Percentiles rank a stretch among this genome's conserved stretches.
Evolutionary conservation across 2,113 vertebrate species (phyloP).

Genomic region (Rutilus rutilus): DNA sequence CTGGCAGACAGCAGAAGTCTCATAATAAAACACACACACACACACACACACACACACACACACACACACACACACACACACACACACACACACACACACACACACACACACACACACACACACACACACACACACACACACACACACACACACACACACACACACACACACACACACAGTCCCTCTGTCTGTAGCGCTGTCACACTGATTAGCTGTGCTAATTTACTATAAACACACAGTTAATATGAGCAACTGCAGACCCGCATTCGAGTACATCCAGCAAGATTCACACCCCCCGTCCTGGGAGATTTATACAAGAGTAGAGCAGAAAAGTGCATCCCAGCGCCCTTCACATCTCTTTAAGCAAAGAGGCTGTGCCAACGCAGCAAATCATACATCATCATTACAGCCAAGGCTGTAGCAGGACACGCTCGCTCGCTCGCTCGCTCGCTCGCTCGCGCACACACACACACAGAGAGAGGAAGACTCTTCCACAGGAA

Average conservation of each 20-base stretch:
- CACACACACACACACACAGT: conserved; percentile 4
- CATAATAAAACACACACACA: conserved; percentile 21
- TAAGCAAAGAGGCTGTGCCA: conserved; percentile 44
- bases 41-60: conserved; percentile 7
- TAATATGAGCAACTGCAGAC: conserved; percentile 41
- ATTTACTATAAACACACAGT: conserved; percentile 44
- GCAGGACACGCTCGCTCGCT: conserved; percentile 5
- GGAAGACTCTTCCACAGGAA: conserved; percentile 3
- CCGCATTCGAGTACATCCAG: not conserved
- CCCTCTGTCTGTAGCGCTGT: conserved; percentile 10
- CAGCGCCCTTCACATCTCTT: conserved; percentile 56
- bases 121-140: not conserved
- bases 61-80: conserved; percentile 6
- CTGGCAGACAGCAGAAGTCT: conserved; percentile 24
- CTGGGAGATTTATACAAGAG: conserved; percentile 37
- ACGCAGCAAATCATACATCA: conserved; percentile 49
- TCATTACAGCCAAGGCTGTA: conserved; percentile 52
- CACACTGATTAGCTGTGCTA: conserved; percentile 40
- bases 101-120: conserved; percentile 17
- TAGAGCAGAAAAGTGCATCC: conserved; percentile 41
- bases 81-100: conserved; percentile 17
- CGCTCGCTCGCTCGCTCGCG: not conserved
- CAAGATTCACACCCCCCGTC: conserved; percentile 29
- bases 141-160: conserved; percentile 19
- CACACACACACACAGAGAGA: conserved; percentile 3